Conservation (phyloP, 2,113 vertebrate genomes). For the Microcebus tavaratra region DNA sequence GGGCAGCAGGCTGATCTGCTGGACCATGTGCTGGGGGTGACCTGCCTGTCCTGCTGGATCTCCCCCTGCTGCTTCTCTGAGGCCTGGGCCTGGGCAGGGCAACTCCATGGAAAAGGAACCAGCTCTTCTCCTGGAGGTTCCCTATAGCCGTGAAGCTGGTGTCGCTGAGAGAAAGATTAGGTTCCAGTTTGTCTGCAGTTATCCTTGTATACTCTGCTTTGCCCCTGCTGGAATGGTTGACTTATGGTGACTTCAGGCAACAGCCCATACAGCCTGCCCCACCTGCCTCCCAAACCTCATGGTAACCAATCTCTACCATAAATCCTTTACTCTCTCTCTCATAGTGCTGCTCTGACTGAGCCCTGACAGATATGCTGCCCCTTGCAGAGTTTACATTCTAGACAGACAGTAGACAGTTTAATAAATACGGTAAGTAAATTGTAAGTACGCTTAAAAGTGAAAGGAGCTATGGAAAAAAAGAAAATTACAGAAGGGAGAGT, state of each 20-base stretch:
- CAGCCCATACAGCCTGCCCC: fast-evolving
- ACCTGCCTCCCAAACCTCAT: neutral
- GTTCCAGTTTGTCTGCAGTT: neutral
- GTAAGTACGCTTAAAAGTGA: neutral
- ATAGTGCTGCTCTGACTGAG: neutral
- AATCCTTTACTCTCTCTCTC: neutral
- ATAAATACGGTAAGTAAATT: neutral
- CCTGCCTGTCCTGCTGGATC: neutral
- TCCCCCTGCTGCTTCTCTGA: neutral
- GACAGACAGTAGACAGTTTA: neutral
- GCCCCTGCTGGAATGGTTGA: neutral
- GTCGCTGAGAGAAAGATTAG: neutral
- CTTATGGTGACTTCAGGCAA: neutral
- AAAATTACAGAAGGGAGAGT: neutral
- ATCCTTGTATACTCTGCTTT: neutral
- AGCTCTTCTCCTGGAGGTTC: neutral
- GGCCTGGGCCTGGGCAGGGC: neutral
- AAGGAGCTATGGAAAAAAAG: neutral
- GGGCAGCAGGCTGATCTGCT: no score
- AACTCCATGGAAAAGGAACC: neutral
- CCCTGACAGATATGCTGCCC: neutral
- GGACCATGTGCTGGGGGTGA: neutral
- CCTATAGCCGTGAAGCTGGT: neutral
- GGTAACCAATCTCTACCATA: fast-evolving
- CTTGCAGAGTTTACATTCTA: neutral